Evolutionary conservation across 1,140 invertebrate species (phyloP).

Genomic region (Oncopodura yosiiana): DNA sequence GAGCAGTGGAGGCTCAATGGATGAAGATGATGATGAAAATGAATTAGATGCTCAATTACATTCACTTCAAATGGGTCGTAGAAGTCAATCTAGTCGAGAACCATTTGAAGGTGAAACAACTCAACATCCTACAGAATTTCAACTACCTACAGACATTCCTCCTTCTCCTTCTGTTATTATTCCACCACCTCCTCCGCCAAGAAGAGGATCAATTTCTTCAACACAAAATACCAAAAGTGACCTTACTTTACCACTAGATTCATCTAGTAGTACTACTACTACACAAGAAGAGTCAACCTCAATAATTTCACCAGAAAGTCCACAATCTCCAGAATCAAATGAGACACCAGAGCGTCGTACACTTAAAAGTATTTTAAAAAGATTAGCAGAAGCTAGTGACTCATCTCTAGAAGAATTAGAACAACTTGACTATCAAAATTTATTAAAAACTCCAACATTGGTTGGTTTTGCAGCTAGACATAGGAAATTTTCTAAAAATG

Average conservation of each 20-base stretch:
- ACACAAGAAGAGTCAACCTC: not conserved
- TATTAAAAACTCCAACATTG: conserved; percentile 67
- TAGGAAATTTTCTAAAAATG: conserved; percentile 75
- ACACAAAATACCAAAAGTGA: not conserved
- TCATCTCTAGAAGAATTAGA: conserved; percentile 7
- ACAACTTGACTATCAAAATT: conserved; percentile 33
- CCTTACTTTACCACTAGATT: not conserved
- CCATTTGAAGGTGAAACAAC: not conserved
- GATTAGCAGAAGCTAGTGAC: conserved; percentile 47
- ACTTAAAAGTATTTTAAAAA: conserved; percentile 74
- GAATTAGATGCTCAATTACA: conserved; percentile 19
- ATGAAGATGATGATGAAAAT: not conserved
- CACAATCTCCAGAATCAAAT: conserved; percentile 58
- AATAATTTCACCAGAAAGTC: conserved; percentile 18
- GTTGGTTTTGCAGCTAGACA: conserved; percentile 71
- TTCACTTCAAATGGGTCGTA: conserved; percentile 13
- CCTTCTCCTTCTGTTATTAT: not conserved
- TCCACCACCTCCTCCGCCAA: not conserved
- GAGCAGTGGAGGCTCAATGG: not conserved
- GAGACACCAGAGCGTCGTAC: conserved; percentile 70
- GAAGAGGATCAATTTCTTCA: not conserved
- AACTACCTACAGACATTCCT: not conserved
- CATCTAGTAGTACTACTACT: not conserved
- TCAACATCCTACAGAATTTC: not conserved
- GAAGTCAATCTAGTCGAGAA: conserved; percentile 27